Conservation (phyloP, 2,797 vertebrate genomes). For the Decapterus maruadsi region DNA sequence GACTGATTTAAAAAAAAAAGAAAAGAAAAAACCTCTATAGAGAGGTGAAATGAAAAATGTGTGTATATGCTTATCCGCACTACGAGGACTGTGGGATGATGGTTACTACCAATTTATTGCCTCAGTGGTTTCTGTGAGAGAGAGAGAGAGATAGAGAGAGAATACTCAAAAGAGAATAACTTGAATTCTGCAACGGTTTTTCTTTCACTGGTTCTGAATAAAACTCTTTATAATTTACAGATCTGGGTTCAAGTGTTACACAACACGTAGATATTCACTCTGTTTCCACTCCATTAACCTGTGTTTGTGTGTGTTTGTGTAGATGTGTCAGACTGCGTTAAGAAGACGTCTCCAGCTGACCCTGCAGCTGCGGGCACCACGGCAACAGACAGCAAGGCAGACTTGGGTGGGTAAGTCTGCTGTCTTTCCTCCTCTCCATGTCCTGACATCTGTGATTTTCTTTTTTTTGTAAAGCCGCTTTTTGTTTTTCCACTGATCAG, state of each 20-base stretch:
- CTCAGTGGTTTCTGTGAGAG: slow-evolving; percentile 42
- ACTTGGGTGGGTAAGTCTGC: slow-evolving; percentile 81
- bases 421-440: background rate
- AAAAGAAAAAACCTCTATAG: slow-evolving; percentile 25
- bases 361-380: slow-evolving; percentile 53
- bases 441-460: background rate
- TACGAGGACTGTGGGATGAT: slow-evolving; percentile 40
- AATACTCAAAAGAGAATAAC: slow-evolving; percentile 38
- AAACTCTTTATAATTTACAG: slow-evolving; percentile 3
- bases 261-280: background rate
- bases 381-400: slow-evolving; percentile 68
- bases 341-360: slow-evolving; percentile 68
- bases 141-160: slow-evolving; percentile 7
- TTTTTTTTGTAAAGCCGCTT: background rate
- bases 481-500: background rate
- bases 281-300: slow-evolving; percentile 14
- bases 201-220: slow-evolving; percentile 15
- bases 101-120: slow-evolving; percentile 65
- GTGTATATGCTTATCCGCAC: slow-evolving; percentile 18
- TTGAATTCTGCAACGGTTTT: slow-evolving; percentile 20
- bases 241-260: background rate
- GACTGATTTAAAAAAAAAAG: slow-evolving; percentile 1
- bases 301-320: slow-evolving; percentile 35
- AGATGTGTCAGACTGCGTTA: slow-evolving; percentile 66
- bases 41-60: slow-evolving; percentile 46